phyloP scores from a whole-genome alignment of 2,888 invertebrate species.

The Liopterus haemorrhoidalis region DNA sequence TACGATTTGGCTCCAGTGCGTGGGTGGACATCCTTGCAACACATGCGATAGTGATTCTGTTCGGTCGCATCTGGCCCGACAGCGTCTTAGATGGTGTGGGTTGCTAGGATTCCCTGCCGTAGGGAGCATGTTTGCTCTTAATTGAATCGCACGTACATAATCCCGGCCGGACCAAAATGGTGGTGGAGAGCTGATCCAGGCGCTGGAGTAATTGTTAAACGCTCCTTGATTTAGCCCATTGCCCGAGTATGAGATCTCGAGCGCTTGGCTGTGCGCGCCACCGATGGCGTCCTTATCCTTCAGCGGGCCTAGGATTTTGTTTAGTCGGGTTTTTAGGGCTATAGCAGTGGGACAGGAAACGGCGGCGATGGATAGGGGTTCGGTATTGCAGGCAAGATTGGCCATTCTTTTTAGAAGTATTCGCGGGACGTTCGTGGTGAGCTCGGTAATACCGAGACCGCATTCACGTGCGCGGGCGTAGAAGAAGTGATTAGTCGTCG shows the following conservation, averaged over 20 bases:
- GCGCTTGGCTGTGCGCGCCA: not conserved
- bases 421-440: not conserved
- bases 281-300: not conserved
- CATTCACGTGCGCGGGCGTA: not conserved
- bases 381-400: not conserved
- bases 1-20: too few relatives aligned
- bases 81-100: too few relatives aligned
- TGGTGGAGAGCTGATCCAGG: conserved; percentile 16
- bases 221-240: not conserved
- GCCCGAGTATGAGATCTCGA: not conserved
- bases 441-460: not conserved
- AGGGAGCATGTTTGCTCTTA: conserved; percentile 18
- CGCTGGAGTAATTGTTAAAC: not conserved
- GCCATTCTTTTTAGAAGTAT: not conserved
- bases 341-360: not conserved
- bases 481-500: not conserved
- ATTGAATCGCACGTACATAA: conserved; percentile 13
- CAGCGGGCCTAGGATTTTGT: not conserved
- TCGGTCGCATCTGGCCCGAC: too few relatives aligned
- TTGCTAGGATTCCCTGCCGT: conserved; percentile 16
- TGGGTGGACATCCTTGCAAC: too few relatives aligned
- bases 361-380: not conserved
- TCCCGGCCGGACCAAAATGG: conserved; percentile 18
- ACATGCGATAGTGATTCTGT: too few relatives aligned
- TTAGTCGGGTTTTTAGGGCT: not conserved